Percentiles rank a stretch among this genome's conserved stretches.
Conservation (phyloP, 2,113 vertebrate species). For the Myocastor coypus region DNA sequence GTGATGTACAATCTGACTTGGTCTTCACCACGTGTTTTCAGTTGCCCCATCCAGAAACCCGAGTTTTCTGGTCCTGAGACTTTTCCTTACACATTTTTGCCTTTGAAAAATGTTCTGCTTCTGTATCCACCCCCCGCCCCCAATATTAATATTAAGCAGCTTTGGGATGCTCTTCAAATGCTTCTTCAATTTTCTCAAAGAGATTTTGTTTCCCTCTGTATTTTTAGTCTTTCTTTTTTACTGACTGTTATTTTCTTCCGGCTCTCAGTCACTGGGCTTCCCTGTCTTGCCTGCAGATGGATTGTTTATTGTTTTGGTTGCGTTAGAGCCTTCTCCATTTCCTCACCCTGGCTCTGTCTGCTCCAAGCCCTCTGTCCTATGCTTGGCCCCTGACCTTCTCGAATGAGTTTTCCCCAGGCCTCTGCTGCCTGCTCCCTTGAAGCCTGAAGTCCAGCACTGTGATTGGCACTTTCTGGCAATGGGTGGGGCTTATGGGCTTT, state of each 20-base stretch:
- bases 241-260: neutral
- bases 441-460: neutral
- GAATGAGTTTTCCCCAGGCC: too few relatives aligned
- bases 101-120: neutral
- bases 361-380: neutral
- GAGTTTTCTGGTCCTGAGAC: neutral
- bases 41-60: neutral
- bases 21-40: neutral
- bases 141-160: neutral
- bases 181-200: neutral
- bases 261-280: neutral
- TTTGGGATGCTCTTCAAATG: neutral
- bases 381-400: neutral
- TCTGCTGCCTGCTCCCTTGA: neutral
- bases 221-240: neutral
- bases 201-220: neutral
- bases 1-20: neutral
- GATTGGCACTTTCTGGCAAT: neutral
- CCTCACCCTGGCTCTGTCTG: neutral
- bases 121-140: neutral
- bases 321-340: neutral
- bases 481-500: neutral
- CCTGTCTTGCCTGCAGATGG: neutral
- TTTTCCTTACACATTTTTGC: neutral
- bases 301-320: constrained; percentile 27